Conservation (phyloP, 2,113 vertebrate species). For the Pungitius pungitius region DNA sequence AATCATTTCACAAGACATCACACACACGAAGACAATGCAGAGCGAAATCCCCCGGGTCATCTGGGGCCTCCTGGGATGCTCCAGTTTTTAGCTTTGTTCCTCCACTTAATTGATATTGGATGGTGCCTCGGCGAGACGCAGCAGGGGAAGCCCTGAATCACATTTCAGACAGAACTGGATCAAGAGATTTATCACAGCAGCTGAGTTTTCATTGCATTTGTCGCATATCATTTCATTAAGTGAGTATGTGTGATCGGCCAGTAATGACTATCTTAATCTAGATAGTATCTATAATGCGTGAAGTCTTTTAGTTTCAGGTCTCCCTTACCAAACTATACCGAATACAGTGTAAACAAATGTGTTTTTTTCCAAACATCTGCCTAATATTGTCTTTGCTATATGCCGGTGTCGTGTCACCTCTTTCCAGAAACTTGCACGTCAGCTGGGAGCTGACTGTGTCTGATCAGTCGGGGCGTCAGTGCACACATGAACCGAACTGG, state of each 20-base stretch:
- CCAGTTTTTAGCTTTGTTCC: constrained; percentile 68
- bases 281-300: neutral
- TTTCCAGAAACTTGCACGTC: constrained; percentile 59
- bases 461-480: constrained; percentile 76
- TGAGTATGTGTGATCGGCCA: neutral
- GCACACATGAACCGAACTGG: constrained; percentile 70
- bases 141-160: constrained; percentile 53
- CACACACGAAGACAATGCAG: constrained; percentile 64
- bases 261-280: neutral
- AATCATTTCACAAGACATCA: constrained; percentile 77
- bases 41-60: constrained; percentile 69
- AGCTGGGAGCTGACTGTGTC: constrained; percentile 85
- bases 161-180: constrained; percentile 67
- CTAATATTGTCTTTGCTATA: neutral
- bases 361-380: neutral
- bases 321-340: neutral
- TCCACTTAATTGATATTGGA: constrained; percentile 74
- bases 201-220: constrained; percentile 51
- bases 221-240: constrained; percentile 56
- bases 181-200: constrained; percentile 63
- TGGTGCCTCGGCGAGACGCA: constrained; percentile 49
- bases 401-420: constrained; percentile 9
- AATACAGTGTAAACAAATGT: neutral
- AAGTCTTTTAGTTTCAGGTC: neutral
- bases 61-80: constrained; percentile 64